Percentiles rank a stretch among this genome's conserved stretches.
Conservation (phyloP, 2,797 vertebrate genomes). For the Benthosema pterotum region DNA sequence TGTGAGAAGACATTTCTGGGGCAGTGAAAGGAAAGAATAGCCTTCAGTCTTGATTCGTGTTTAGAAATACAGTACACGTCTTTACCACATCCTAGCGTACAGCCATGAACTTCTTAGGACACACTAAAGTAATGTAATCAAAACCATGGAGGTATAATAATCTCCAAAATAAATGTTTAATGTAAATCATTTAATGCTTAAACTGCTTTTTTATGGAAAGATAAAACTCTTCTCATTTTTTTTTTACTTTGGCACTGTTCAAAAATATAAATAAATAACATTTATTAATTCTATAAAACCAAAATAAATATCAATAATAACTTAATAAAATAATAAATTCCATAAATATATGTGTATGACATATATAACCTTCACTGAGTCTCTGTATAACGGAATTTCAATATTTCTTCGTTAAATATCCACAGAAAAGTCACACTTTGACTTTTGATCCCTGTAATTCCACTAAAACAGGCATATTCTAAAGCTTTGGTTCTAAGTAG, state of each 20-base stretch:
- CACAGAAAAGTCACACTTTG: conserved; percentile 16
- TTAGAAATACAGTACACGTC: background rate
- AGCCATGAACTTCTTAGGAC: background rate
- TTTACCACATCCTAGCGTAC: conserved; percentile 10
- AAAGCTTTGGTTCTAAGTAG: conserved; percentile 15
- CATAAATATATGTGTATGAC: conserved; percentile 82
- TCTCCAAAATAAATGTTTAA: background rate
- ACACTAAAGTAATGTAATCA: conserved; percentile 10
- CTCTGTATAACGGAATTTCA: conserved; percentile 11
- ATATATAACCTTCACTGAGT: conserved; percentile 24
- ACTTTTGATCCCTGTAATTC: conserved; percentile 1
- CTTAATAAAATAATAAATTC: conserved; percentile 82
- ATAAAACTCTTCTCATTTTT: conserved; percentile 7
- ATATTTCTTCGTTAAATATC: conserved; percentile 14
- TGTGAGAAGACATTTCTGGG: background rate
- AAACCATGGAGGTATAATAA: background rate
- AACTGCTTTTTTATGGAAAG: conserved; percentile 15
- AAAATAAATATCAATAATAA: conserved; percentile 96
- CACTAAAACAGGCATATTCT: background rate
- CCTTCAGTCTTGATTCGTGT: conserved; percentile 10
- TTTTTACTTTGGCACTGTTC: conserved; percentile 81
- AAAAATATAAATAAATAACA: conserved; percentile 86
- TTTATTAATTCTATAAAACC: conserved; percentile 74
- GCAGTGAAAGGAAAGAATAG: background rate
- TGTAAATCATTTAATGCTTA: background rate